Evolutionary conservation across 2,797 vertebrate genomes (phyloP).

Genomic region (Pristis pectinata): DNA sequence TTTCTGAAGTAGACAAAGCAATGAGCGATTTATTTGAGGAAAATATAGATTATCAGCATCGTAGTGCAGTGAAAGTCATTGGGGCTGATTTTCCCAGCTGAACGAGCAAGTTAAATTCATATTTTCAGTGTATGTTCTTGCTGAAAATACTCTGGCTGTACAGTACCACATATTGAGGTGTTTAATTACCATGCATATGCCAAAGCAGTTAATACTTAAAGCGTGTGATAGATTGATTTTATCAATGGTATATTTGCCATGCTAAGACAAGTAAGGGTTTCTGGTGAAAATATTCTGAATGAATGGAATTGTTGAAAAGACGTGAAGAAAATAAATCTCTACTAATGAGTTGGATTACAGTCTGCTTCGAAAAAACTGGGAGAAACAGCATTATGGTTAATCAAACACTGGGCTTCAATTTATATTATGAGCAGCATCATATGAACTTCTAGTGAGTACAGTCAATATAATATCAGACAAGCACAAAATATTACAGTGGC

Average conservation of each 20-base stretch:
- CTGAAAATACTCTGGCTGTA: not conserved
- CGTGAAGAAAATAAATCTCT: not conserved
- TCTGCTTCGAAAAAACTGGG: not conserved
- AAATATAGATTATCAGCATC: not conserved
- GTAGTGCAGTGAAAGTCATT: not conserved
- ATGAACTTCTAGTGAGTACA: not conserved
- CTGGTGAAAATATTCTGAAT: not conserved
- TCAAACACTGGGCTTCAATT: not conserved
- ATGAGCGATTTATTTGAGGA: not conserved
- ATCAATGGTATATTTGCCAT: not conserved
- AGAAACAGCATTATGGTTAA: not conserved
- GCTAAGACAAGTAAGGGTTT: not conserved
- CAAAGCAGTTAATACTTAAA: not conserved
- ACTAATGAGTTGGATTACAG: not conserved
- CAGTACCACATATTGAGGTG: no score
- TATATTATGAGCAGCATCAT: no score
- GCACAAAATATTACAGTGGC: not conserved
- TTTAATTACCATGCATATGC: not conserved
- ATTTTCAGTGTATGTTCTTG: not conserved
- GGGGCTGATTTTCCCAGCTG: not conserved
- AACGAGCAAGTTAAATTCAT: slow-evolving; percentile 5
- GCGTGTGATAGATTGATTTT: not conserved
- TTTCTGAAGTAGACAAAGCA: slow-evolving; percentile 3
- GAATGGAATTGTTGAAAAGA: not conserved
- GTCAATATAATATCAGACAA: not conserved